These are phyloP conservation scores for Xiphias gladius DNA, from an alignment of 2,113 vertebrate species.

Conservation along the genomic window DNA sequence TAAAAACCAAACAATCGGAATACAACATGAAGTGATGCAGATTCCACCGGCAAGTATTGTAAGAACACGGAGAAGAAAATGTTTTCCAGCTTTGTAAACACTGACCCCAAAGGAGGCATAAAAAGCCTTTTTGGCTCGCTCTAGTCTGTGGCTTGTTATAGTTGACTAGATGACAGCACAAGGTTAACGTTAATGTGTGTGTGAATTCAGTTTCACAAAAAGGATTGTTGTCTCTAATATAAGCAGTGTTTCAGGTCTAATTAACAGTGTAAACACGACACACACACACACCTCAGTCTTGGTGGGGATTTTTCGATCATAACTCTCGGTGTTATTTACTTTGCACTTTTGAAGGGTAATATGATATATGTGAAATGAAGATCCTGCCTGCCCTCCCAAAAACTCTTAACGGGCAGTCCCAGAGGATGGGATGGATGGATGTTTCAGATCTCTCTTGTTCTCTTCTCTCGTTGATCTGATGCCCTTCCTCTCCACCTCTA, in stretches of 20 bases:
- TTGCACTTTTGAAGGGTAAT: neutral
- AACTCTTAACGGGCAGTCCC: slow-evolving; percentile 14
- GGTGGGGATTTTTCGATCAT: slow-evolving; percentile 3
- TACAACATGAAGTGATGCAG: neutral
- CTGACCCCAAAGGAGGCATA: neutral
- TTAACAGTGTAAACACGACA: neutral
- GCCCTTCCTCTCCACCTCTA: neutral
- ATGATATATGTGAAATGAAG: slow-evolving; percentile 8
- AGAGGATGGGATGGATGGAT: neutral
- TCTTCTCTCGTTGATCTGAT: neutral
- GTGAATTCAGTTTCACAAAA: neutral
- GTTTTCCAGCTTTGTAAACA: neutral
- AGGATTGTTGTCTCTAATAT: neutral
- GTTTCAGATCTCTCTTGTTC: slow-evolving; percentile 21
- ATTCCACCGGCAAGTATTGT: neutral
- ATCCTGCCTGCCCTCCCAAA: slow-evolving; percentile 14
- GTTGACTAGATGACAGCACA: no score
- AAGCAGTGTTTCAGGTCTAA: slow-evolving; percentile 4
- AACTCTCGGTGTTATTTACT: slow-evolving; percentile 4
- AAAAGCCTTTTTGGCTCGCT: neutral
- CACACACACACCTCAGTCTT: neutral
- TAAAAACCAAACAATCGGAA: neutral
- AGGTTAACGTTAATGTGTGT: neutral
- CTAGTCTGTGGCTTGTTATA: neutral
- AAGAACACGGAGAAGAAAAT: neutral